Evolutionary conservation across 2,888 invertebrate species (phyloP).

Genomic region (Prosopocoilus inquinatus): DNA sequence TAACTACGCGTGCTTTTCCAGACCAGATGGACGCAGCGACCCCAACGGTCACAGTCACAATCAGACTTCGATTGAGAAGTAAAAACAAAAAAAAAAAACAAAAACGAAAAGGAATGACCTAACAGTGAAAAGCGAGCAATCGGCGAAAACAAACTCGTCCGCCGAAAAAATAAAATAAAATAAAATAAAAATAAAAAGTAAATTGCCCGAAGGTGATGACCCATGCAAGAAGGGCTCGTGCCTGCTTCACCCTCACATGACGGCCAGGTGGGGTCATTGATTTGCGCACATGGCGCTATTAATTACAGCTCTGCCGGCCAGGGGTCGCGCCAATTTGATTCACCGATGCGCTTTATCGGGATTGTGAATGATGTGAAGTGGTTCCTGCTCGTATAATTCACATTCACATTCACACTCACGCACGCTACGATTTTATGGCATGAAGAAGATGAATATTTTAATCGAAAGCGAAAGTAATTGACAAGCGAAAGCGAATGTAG

Average conservation of each 20-base stretch:
- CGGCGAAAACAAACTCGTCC: background rate
- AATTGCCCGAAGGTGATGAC: constrained; percentile 21
- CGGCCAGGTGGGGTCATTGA: constrained; percentile 43
- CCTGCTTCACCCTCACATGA: constrained; percentile 28
- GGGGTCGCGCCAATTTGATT: constrained; percentile 31
- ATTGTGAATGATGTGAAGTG: constrained; percentile 29
- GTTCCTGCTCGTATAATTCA: constrained; percentile 29
- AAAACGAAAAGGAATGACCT: background rate
- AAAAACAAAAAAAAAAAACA: no score
- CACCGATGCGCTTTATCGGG: constrained; percentile 30
- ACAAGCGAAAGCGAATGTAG: no score
- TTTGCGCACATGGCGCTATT: constrained; percentile 44
- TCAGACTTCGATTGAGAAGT: no score
- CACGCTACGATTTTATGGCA: background rate
- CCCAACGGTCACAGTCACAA: no score
- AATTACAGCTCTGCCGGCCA: constrained; percentile 36
- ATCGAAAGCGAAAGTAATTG: no score
- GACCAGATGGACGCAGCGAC: no score
- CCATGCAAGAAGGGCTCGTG: constrained; percentile 22
- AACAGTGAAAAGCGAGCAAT: constrained; percentile 1
- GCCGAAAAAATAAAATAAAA: background rate
- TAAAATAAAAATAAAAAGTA: no score
- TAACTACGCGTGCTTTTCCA: no score
- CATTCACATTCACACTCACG: constrained; percentile 30
- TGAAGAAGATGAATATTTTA: no score